These are phyloP conservation scores for Nemopilema nomurai DNA, from an alignment of 30 jellyfish, hydroid and myxozoan genomes.

Conservation along the genomic window DNA sequence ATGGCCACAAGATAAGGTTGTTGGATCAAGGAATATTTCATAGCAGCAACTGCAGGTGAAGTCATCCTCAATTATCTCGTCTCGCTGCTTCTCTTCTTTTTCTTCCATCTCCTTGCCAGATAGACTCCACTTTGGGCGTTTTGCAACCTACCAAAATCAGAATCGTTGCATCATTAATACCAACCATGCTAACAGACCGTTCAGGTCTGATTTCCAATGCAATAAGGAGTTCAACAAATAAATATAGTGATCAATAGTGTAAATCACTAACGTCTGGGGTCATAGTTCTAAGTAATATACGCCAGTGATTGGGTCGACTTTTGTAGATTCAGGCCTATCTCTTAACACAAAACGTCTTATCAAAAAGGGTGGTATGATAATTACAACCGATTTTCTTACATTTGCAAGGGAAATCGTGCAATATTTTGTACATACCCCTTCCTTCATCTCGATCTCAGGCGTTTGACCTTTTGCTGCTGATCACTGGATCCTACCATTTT, in stretches of 20 bases:
- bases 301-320: too few relatives aligned
- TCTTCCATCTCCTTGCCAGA: neutral
- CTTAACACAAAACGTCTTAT: too few relatives aligned
- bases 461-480: neutral
- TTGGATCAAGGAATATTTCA: constrained; percentile 85
- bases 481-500: neutral
- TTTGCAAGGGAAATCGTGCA: too few relatives aligned
- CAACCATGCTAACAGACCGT: too few relatives aligned
- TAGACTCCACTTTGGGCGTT: neutral
- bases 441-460: neutral
- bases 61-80: constrained; percentile 60
- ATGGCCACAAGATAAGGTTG: constrained; percentile 94
- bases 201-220: too few relatives aligned
- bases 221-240: too few relatives aligned
- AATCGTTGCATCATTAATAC: neutral
- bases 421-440: neutral
- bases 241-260: too few relatives aligned
- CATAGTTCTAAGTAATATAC: too few relatives aligned
- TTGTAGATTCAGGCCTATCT: too few relatives aligned
- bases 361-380: too few relatives aligned
- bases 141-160: neutral
- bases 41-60: constrained; percentile 79
- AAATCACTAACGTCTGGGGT: too few relatives aligned
- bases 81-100: neutral
- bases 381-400: too few relatives aligned